Base-by-base conservation (phyloP, 2,113 vertebrate genomes). In the Synchiropus splendidus region DNA sequence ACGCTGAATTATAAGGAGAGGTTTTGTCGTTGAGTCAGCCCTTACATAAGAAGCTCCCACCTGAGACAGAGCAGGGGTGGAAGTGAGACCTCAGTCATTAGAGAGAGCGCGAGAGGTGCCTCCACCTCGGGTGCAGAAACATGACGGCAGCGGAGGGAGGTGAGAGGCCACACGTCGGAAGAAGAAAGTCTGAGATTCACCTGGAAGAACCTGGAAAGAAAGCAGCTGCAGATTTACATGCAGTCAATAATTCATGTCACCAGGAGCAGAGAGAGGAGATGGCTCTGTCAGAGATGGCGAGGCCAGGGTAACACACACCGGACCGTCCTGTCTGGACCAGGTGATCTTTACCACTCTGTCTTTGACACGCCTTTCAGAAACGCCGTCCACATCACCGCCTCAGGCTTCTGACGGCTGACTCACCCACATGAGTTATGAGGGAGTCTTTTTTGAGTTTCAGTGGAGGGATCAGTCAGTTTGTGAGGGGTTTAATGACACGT, bases 171-270 rank as follows among this genome's bases (percentile, higher is more conserved):
- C 69, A 51, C 58, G 60, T 59, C 70, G 60, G 43, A 64, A 41
- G 65, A 60, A 70, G 61, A 63, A 36, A 15, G 42, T 50, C 49
- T 41, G 14, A 1, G 50, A 50, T 61, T 62, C 67, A 61, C 63
- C 60, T 58, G 50, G 62, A 42, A 49, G 4, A 27, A 27, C 21
- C 68, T 64, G 59, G 47, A 60, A 45, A 58, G 32, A 61, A 43
- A 43, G 39, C 48, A 58, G 71, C 64, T 52, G 48, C 64, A 67
- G 75, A 68, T 74, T 80, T 69, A 72, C 50, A 50, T 54, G 50
- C 46, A 46, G 54, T 74, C 68, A 66, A 76, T 75, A 61, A 74
- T 78, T 80, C 52, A 75, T 72, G 67, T 82, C 64, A 80, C 45
- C 56, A 68, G 61, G 31, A 48, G 54, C 38, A 12, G 21, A 44